Evolutionary conservation across 2,888 invertebrate species (phyloP), one percentile per base, ranked within the genome.

Genomic region (Ellobium chinense): DNA sequence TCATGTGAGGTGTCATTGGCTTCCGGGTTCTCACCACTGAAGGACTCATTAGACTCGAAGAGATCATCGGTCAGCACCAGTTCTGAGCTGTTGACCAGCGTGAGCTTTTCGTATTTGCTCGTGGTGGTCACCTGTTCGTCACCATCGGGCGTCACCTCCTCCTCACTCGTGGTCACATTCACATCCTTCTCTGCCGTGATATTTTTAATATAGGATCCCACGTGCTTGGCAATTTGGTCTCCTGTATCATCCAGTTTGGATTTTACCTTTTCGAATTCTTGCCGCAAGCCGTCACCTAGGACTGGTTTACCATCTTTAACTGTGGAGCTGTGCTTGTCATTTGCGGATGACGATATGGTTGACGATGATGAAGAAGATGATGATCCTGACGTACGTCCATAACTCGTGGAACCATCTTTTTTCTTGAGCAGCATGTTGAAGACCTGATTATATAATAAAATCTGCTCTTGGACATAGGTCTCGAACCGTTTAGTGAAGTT

Each of bases 401-500:
- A 9, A 4, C 14, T 31, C 18, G 31, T 9, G 18, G 24, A 18
- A 18, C 12, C 18, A 3, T 72, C 58, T 3, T 27, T 68, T n/a
- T 29, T 36, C 34, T 21, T 77, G 1, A 80, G 82, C 37, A 80
- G 56, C 66, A 70, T 79, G 60, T 39, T 81, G 54, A 82, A 69
- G 27, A 85, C 77, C 63, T 77, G 66, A 63, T 80, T 82, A 72
- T 80, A 81, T 29, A 81, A 39, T 31, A 80, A 29, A 1, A 74
- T 63, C 37, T 83, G 79, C 60, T 78, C 82, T 14, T 72, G 80
- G 56, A 81, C 66, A 31, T 74, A 81, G 31, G 70, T 73, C 21
- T 78, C 79, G 39, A 81, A 63, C 36, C 74, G 60, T n/a, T 70
- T 80, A 1, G 82, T 82, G 37, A 79, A 80, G 24, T 83, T 82